These are phyloP conservation scores for Tangara arthus DNA, from an alignment of 2,797 vertebrate genomes.

Conservation along the genomic window DNA sequence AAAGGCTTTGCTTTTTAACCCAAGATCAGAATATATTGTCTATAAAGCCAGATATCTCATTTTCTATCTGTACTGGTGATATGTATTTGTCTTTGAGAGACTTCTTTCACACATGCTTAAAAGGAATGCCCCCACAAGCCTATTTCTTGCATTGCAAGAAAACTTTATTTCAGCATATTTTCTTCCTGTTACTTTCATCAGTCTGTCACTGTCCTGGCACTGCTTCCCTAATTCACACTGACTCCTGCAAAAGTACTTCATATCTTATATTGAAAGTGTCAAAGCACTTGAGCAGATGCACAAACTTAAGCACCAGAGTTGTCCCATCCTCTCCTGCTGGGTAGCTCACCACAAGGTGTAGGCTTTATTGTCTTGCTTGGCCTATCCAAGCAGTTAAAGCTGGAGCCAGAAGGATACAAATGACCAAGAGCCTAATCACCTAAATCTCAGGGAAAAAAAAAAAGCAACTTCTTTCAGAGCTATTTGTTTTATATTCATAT, in stretches of 20 bases:
- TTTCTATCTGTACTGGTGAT: neutral
- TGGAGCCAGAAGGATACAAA: neutral
- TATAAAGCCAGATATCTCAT: neutral
- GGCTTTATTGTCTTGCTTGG: neutral
- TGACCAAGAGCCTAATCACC: neutral
- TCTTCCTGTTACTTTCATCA: neutral
- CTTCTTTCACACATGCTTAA: neutral
- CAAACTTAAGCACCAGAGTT: neutral
- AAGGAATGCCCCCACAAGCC: neutral
- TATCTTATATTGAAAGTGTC: neutral
- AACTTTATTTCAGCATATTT: neutral
- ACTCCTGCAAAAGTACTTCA: neutral
- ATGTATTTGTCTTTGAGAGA: neutral
- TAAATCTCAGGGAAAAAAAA: neutral
- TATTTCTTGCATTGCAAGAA: neutral
- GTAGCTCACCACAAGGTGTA: neutral
- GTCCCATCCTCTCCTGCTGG: neutral
- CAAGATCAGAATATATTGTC: neutral
- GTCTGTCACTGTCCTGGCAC: neutral
- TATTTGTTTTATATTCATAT: neutral
- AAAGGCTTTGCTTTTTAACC: neutral
- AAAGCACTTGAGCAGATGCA: neutral
- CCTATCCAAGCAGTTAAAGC: neutral
- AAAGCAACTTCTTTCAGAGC: neutral
- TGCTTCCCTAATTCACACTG: neutral